phyloP scores from a whole-genome alignment of 1,140 invertebrate species.

The Araneus ventricosus region DNA sequence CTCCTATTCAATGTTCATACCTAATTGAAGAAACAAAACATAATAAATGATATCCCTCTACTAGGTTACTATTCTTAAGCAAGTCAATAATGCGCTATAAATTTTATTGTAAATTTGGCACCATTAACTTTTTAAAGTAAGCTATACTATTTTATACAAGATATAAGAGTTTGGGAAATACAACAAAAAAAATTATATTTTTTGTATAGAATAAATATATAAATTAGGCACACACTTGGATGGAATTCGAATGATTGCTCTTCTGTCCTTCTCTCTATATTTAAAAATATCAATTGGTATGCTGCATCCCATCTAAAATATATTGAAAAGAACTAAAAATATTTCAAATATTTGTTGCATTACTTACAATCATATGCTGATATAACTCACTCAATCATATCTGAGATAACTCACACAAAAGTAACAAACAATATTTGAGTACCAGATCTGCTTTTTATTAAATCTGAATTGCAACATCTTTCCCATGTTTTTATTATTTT shows the following conservation, averaged over 20 bases:
- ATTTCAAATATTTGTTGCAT: neutral
- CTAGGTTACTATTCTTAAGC: no score
- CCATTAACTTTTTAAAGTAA: neutral
- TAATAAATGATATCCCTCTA: no score
- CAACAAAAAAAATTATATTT: neutral
- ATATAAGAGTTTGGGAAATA: neutral
- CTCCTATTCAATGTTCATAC: no score
- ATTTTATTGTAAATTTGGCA: neutral
- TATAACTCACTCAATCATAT: no score
- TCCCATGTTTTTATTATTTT: neutral
- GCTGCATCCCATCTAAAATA: slow-evolving; percentile 57
- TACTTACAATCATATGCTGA: no score
- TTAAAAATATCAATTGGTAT: slow-evolving; percentile 62
- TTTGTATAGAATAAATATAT: neutral
- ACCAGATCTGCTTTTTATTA: neutral
- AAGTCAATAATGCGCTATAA: neutral
- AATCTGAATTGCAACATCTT: neutral
- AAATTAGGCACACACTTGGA: slow-evolving; percentile 47
- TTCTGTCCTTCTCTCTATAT: slow-evolving; percentile 47
- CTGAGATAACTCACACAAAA: no score
- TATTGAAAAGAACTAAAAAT: neutral
- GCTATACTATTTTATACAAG: neutral
- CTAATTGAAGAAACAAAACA: neutral
- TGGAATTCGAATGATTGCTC: slow-evolving; percentile 67
- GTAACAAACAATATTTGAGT: no score